Evolutionary conservation across 2,113 vertebrate species (phyloP), one percentile per base, ranked within the genome.

Genomic region (Stomatorhinus ivindoensis): DNA sequence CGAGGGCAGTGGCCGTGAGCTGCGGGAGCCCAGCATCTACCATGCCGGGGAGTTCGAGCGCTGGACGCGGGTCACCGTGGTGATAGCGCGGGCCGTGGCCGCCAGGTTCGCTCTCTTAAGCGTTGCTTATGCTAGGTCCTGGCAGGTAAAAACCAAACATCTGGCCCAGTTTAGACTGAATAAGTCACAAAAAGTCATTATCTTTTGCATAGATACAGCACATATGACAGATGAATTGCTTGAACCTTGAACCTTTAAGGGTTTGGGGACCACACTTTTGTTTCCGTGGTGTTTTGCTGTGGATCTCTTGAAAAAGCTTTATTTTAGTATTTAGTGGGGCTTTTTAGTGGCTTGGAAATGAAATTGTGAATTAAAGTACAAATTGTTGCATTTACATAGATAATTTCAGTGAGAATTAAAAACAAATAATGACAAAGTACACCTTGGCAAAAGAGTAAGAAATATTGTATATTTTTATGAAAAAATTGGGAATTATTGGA

Each of bases 11-110:
- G 94, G 97, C 19, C 94, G 97, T 4, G 97, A 99, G 92, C 94
- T 99, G 9, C 92, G 96, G 3, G 98, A 99, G 91, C 97, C 98
- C 0, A 97, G 96, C 0, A 50, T 97, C 11, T 99, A 97, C 92
- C 96, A 97, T 93, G 96, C 96, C 0, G 97, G 98, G 46, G 98
- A 99, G 94, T 99, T 97, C n/a, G 98, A 99, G 91, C 97, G 97
- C 90, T 99, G 98, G 98, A 99, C 95, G 24, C 96, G 98, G 90
- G 95, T 98, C 86, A 99, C 98, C 2, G 94, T 99, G 58, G 93
- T 98, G 17, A 94, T 99, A 51, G 97, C 98, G 88, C 97, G 98
- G 91, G 95, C 95, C 0, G 97, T 99, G 48, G 97, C 98, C 89
- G 95, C 97, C 94, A 99, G 98, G 98, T 99, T 95, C 4, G 80